These are phyloP conservation scores for Magallana gigas DNA, from an alignment of 1,140 invertebrate genomes.

Conservation along the genomic window DNA sequence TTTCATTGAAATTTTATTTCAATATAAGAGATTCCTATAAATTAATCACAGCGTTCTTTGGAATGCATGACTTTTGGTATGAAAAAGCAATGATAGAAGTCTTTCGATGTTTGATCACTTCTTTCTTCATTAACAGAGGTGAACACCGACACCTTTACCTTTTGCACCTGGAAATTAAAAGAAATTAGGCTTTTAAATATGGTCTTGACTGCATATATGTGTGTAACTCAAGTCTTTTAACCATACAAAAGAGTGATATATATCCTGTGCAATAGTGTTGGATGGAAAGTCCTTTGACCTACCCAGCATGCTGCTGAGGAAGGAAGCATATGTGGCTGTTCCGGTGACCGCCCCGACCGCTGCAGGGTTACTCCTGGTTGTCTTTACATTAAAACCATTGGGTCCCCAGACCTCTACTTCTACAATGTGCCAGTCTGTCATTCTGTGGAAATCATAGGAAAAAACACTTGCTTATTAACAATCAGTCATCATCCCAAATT, in stretches of 20 bases:
- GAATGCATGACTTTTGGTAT: too few species aligned
- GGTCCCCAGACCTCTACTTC: slow-evolving; percentile 82
- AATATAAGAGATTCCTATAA: not conserved
- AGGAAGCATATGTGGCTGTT: slow-evolving; percentile 82
- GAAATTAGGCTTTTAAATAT: too few species aligned
- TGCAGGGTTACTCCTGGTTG: slow-evolving; percentile 83
- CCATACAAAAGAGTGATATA: too few species aligned
- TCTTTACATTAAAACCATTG: slow-evolving; percentile 81
- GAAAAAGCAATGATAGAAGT: too few species aligned
- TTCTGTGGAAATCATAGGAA: slow-evolving; percentile 69
- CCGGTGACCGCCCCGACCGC: slow-evolving; percentile 82
- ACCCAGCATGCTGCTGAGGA: slow-evolving; percentile 81
- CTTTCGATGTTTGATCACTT: too few species aligned
- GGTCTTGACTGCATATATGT: too few species aligned
- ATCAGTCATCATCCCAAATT: too few species aligned
- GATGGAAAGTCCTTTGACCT: slow-evolving; percentile 46
- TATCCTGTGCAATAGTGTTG: too few species aligned
- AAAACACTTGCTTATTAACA: too few species aligned
- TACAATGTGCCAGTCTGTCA: slow-evolving; percentile 83
- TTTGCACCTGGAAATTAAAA: slow-evolving; percentile 68
- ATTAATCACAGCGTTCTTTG: too few species aligned
- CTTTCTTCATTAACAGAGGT: slow-evolving; percentile 75
- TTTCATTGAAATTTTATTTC: not conserved
- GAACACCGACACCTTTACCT: slow-evolving; percentile 78
- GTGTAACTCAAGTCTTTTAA: too few species aligned